phyloP scores from a whole-genome alignment of 2,888 invertebrate genomes.

The Chalcis sispes region DNA sequence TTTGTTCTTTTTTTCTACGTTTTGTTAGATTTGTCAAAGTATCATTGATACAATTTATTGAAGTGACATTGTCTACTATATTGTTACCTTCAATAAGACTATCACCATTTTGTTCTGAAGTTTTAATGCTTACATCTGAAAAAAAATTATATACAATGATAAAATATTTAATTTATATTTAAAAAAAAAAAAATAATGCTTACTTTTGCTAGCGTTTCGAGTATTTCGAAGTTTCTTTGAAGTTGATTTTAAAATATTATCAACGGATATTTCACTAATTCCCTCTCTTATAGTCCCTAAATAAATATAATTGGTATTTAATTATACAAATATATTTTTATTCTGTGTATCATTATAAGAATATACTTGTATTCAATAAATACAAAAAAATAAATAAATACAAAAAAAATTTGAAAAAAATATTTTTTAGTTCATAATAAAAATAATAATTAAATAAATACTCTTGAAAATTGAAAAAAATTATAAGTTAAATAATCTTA shows the following conservation, averaged over 20 bases:
- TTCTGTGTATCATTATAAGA: neutral
- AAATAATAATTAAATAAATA: neutral
- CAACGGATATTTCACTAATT: slow-evolving; percentile 49
- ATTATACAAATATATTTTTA: neutral
- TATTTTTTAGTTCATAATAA: neutral
- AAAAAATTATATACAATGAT: slow-evolving; percentile 8
- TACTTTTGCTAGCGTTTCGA: slow-evolving; percentile 55
- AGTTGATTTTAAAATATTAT: slow-evolving; percentile 45
- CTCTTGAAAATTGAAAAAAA: neutral
- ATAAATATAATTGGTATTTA: slow-evolving; percentile 25
- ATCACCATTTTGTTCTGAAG: slow-evolving; percentile 51
- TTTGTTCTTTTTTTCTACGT: slow-evolving; percentile 50
- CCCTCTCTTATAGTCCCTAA: slow-evolving; percentile 58
- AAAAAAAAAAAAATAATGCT: slow-evolving; percentile 7
- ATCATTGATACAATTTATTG: slow-evolving; percentile 19
- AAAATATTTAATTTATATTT: neutral
- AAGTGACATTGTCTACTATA: slow-evolving; percentile 3
- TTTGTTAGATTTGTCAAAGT: slow-evolving; percentile 47
- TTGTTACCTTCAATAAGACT: slow-evolving; percentile 21
- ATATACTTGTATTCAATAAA: too few species aligned
- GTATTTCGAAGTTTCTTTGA: slow-evolving; percentile 44
- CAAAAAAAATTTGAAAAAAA: neutral
- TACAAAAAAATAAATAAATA: neutral
- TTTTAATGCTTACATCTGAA: slow-evolving; percentile 41
- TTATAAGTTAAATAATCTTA: neutral